These are phyloP conservation scores for Meda fulgida DNA, from an alignment of 2,797 vertebrate genomes.

Conservation along the genomic window DNA sequence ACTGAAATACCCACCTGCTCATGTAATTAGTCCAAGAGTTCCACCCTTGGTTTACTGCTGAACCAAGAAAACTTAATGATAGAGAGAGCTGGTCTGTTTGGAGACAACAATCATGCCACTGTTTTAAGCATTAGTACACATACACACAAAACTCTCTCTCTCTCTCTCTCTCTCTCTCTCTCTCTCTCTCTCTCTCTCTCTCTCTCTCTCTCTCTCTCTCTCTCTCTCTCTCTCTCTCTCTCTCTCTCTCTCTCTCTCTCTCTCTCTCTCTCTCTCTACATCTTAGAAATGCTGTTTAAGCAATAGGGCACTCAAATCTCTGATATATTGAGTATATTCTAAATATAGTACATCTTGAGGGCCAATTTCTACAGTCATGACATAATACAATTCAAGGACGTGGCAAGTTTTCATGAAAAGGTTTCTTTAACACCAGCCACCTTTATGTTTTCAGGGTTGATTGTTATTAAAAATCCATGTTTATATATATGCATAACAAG, in stretches of 20 bases:
- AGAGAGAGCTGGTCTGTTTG: constrained; percentile 67
- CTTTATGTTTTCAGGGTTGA: not conserved
- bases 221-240: too few species aligned
- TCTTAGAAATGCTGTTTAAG: too few species aligned
- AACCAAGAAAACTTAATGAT: constrained; percentile 69
- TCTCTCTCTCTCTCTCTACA: too few species aligned
- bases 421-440: not conserved
- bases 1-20: constrained; percentile 57
- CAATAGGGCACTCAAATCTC: not conserved
- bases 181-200: constrained; percentile 1
- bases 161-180: too few species aligned
- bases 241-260: not conserved
- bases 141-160: not conserved
- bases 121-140: constrained; percentile 60
- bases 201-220: not conserved
- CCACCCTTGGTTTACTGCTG: constrained; percentile 67
- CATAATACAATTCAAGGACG: not conserved
- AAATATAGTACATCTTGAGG: not conserved
- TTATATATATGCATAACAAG: too few species aligned
- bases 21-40: constrained; percentile 64
- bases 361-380: not conserved
- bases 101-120: constrained; percentile 64
- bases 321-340: not conserved
- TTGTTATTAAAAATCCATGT: too few species aligned
- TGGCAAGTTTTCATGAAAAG: not conserved